Evolutionary conservation across 2,888 invertebrate genomes (phyloP), one percentile per base, ranked within the genome.

Genomic region (Kryphioiulus occultus): DNA sequence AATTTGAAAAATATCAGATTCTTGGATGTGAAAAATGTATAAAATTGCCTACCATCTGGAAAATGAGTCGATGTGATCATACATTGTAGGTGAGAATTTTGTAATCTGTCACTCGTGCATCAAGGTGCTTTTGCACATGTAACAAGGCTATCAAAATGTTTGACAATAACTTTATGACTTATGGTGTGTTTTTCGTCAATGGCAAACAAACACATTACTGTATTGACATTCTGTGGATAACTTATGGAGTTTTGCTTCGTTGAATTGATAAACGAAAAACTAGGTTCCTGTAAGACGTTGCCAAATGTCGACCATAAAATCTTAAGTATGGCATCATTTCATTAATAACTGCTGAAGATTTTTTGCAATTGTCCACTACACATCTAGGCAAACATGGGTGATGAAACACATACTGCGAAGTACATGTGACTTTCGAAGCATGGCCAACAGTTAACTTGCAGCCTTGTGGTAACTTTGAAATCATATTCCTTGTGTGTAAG

Each of bases 291-390:
- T 78, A 78, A 30, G 26, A 78, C 78, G 30, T 30, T 78, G 78
- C 78, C 26, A 78, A 30, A 78, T 30, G 3, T 78, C 78, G 30
- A 30, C 30, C 59, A 22, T 59, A 59, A 59, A 59, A 59, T 59
- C 78, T 30, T 78, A 78, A 78, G 30, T 78, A 78, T 78, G 78
- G 78, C 78, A 78, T 78, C 78, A 78, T 30, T 22, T 15, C 22
- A 26, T 30, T 78, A 30, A 30, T 78, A 78, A 78, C 22, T 30
- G 9, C 1, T 15, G 22, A 30, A 0, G 26, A 30, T 15, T 78
- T 78, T 15, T 78, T 12, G 78, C 78, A 78, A 22, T 78, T 78
- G 10, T 1, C 0, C 15, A 2, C 12, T 30, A 78, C 5, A 30
- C 30, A 10, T 78, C 78, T 15, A 30, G 30, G 22, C 78, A 78